phyloP scores from a whole-genome alignment of 2,797 vertebrate species.

The Peromyscus eremicus region DNA sequence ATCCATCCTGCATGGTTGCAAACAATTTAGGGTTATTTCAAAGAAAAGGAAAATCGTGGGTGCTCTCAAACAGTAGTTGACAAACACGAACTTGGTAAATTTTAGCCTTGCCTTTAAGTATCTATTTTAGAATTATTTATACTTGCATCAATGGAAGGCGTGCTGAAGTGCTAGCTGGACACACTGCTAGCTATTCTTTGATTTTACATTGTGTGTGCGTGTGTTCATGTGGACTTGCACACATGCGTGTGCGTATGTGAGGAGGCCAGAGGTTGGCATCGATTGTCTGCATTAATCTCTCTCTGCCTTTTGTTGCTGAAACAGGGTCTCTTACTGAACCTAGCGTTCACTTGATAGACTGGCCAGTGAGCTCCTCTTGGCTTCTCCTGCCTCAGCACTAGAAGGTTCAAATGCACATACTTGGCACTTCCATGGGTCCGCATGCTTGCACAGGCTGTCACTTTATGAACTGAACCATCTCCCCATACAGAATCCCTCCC shows the following conservation, averaged over 20 bases:
- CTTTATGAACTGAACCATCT: background rate
- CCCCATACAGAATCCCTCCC: background rate
- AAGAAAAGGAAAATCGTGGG: background rate
- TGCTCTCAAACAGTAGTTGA: slow-evolving; percentile 28
- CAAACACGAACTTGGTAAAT: background rate
- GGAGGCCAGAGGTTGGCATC: background rate
- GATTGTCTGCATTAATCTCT: background rate
- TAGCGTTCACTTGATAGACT: background rate
- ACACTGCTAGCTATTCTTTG: background rate
- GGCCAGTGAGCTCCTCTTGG: background rate
- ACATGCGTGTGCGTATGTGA: background rate
- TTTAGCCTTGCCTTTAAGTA: background rate
- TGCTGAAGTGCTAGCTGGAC: background rate
- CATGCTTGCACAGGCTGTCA: background rate
- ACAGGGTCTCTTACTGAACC: background rate
- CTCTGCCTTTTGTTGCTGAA: background rate
- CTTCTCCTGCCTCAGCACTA: background rate
- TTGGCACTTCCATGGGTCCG: background rate
- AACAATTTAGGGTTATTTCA: slow-evolving; percentile 21
- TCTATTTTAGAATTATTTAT: background rate
- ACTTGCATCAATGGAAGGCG: too few relatives aligned
- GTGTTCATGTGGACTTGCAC: background rate
- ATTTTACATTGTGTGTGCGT: background rate
- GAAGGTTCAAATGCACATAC: background rate
- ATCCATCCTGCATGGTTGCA: background rate